Evolutionary conservation across 2,113 vertebrate species (phyloP).

Genomic region (Malurus melanocephalus): DNA sequence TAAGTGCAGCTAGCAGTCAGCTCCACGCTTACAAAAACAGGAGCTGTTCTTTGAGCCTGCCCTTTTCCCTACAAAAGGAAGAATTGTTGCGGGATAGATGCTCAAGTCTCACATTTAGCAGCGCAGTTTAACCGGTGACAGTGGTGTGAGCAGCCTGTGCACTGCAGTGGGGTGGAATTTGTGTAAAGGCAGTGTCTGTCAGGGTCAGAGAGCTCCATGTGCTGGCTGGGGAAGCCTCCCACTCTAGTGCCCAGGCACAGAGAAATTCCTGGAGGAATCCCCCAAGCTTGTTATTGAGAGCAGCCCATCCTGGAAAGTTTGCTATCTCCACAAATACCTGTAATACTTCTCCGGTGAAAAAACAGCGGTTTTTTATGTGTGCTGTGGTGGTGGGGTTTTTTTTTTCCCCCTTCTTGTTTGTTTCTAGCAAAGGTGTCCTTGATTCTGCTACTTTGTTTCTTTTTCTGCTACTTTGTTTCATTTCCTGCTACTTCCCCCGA

Average conservation of each 20-base stretch:
- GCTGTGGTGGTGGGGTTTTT: too few species aligned
- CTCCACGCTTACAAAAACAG: background rate
- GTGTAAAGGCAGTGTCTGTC: background rate
- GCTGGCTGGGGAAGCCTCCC: background rate
- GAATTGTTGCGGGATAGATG: background rate
- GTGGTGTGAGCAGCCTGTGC: background rate
- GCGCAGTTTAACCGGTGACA: background rate
- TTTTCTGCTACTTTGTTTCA: background rate
- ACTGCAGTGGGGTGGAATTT: background rate
- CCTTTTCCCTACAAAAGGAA: background rate
- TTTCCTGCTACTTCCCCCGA: too few species aligned
- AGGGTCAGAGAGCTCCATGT: too few species aligned
- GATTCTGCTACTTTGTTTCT: background rate
- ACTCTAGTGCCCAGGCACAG: fast-evolving
- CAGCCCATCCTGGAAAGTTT: fast-evolving
- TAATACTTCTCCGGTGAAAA: background rate
- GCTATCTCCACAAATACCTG: fast-evolving
- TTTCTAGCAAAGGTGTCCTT: fast-evolving
- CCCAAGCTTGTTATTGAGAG: background rate
- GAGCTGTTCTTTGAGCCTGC: background rate
- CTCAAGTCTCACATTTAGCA: background rate
- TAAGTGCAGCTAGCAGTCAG: too few species aligned
- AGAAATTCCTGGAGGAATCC: background rate
- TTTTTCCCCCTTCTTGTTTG: too few species aligned
- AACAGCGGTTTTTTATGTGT: background rate